Base-by-base conservation (phyloP, 2,888 invertebrate species). In the Thymelicus lineola region DNA sequence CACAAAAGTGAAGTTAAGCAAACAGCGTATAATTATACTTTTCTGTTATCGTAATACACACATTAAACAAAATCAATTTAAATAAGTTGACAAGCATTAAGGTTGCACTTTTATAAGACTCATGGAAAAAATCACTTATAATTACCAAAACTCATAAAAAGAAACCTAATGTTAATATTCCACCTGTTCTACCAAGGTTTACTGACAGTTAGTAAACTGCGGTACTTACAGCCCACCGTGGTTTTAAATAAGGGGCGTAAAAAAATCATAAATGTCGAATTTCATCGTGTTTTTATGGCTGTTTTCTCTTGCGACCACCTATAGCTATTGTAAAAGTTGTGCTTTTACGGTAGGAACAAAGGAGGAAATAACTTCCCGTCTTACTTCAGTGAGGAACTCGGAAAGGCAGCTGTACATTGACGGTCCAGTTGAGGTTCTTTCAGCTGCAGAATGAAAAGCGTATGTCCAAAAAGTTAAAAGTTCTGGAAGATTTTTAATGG, bases 331-430 rank as follows among this genome's bases (percentile, higher is more conserved):
- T 83, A 81, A 88, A 90, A 90, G 85, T 90, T 88, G 82, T 77
- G 82, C 87, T 85, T 87, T 88, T 83, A 84, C 83, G 82, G 82
- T 79, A 81, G 83, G 82, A 85, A 90, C 90, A 90, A 91, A 88
- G 77, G 74, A 81, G 83, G 88, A 87, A 89, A 89, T 88, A 90
- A 86, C 86, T 88, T 84, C 82, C 77, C 81, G 75, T 77, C 79
- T 76, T 61, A 73, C 72, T 70, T 76, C 75, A 71, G 69, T 72
- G 73, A 78, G 78, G 76, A 82, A 83, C 77, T 78, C 71, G 63
- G 78, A 79, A 80, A 84, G 86, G 87, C 85, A 85, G 85, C 85
- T 82, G 85, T 82, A 87, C 84, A 80, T 82, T 82, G 85, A 86
- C 84, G 75, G 67, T 65, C 72, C 83, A 78, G 82, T 59, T 57